These are phyloP conservation scores for Calliscelio sp. DNA, from an alignment of 2,888 invertebrate genomes.

Conservation along the genomic window DNA sequence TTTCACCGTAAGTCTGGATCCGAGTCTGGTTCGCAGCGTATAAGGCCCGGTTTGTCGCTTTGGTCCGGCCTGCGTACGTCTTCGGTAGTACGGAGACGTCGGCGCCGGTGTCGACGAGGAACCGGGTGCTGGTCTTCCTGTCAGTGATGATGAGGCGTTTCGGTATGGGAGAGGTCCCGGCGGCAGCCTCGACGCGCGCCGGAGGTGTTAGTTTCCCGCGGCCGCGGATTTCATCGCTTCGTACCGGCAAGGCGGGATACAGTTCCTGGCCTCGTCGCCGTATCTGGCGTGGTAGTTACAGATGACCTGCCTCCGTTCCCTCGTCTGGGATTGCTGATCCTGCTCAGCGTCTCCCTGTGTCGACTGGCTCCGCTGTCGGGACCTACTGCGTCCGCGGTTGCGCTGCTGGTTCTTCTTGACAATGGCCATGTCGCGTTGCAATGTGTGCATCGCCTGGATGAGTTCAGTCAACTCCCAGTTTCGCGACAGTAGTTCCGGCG, in stretches of 20 bases:
- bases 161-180: neutral
- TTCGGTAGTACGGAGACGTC: constrained; percentile 32
- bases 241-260: neutral
- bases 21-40: constrained; percentile 79
- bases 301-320: too few species aligned
- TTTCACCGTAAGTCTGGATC: constrained; percentile 79
- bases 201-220: constrained; percentile 39
- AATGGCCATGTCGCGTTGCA: too few species aligned
- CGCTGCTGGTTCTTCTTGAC: too few species aligned
- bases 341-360: too few species aligned
- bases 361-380: too few species aligned
- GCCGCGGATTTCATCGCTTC: too few species aligned
- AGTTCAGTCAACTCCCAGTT: too few species aligned
- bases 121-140: neutral
- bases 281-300: neutral
- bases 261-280: neutral
- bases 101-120: constrained; percentile 39
- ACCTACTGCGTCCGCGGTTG: too few species aligned
- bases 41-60: neutral
- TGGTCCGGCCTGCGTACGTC: neutral
- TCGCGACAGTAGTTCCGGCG: too few species aligned
- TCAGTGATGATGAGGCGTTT: constrained; percentile 5
- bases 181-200: constrained; percentile 27
- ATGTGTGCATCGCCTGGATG: too few species aligned
- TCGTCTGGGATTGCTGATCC: too few species aligned